These are phyloP conservation scores for Silurus lanzhouensis DNA, from an alignment of 2,797 vertebrate species.

Conservation along the genomic window DNA sequence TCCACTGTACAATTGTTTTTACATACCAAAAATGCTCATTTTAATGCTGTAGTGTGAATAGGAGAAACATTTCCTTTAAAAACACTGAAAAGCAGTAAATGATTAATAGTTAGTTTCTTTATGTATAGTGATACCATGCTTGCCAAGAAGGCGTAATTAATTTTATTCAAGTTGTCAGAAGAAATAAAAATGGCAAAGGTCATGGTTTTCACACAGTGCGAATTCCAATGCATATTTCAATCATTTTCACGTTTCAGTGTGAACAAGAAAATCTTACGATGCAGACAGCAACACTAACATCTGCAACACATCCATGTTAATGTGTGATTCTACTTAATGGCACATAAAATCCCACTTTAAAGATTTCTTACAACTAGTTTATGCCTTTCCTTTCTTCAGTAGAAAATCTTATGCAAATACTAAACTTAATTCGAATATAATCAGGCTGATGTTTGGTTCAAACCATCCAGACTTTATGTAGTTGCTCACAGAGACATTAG, in stretches of 20 bases:
- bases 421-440: not conserved
- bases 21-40: not conserved
- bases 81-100: not conserved
- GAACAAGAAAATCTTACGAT: not conserved
- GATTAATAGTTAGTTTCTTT: not conserved
- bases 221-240: not conserved
- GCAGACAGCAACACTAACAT: not conserved
- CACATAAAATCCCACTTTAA: not conserved
- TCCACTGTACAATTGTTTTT: not conserved
- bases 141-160: not conserved
- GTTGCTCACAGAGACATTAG: not conserved
- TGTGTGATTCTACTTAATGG: not conserved
- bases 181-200: not conserved
- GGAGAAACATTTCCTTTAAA: not conserved
- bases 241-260: not conserved
- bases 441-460: not conserved
- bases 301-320: not conserved
- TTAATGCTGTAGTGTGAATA: not conserved
- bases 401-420: not conserved
- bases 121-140: not conserved
- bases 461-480: not conserved
- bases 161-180: not conserved
- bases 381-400: not conserved
- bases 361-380: not conserved
- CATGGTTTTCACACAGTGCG: not conserved